phyloP scores from a whole-genome alignment of 2,888 invertebrate genomes.

The Creontiades dilutus region DNA sequence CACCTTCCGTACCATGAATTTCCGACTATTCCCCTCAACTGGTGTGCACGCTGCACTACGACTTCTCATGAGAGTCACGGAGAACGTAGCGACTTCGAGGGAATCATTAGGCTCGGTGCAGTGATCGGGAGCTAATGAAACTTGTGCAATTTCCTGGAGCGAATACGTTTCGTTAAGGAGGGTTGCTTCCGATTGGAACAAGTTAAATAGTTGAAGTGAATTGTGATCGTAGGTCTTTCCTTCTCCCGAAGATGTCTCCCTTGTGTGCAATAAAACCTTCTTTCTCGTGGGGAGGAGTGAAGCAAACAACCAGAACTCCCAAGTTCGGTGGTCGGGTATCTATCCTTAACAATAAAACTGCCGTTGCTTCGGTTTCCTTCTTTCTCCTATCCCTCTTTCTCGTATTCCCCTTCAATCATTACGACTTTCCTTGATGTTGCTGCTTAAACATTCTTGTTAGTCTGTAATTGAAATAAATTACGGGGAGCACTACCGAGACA shows the following conservation, averaged over 20 bases:
- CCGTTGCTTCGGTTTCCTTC: not conserved
- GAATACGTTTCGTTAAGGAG: constrained; percentile 22
- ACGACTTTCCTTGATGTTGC: not conserved
- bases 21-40: no score
- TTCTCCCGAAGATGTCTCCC: constrained; percentile 44
- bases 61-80: not conserved
- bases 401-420: not conserved
- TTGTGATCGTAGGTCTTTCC: constrained; percentile 49
- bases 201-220: constrained; percentile 57
- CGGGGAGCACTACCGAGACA: not conserved
- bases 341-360: constrained; percentile 14
- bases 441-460: not conserved
- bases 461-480: not conserved
- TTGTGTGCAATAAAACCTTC: constrained; percentile 51
- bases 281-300: constrained; percentile 35
- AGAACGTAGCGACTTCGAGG: not conserved
- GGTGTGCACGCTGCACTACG: not conserved
- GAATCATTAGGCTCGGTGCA: not conserved
- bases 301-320: constrained; percentile 36
- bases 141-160: constrained; percentile 5
- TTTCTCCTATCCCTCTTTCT: not conserved
- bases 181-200: constrained; percentile 46
- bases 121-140: not conserved
- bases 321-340: constrained; percentile 6
- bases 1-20: no score